These are phyloP conservation scores for Blastobasis lacticolella DNA, from an alignment of 2,888 invertebrate species.

Conservation along the genomic window DNA sequence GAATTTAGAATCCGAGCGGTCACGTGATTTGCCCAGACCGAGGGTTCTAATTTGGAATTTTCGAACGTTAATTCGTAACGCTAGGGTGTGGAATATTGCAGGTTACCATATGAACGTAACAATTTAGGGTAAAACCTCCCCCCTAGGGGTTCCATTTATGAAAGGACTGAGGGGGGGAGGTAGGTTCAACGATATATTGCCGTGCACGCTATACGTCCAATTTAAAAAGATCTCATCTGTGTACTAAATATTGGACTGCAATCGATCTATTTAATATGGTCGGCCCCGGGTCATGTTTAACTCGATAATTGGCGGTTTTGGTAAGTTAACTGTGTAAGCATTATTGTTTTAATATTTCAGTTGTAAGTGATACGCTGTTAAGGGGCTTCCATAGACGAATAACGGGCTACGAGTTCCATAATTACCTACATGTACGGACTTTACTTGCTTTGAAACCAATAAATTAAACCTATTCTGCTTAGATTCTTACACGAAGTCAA, in stretches of 20 bases:
- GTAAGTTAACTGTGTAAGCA: conserved; percentile 14
- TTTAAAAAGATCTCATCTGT: too few relatives aligned
- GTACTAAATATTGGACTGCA: too few relatives aligned
- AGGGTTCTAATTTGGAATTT: conserved; percentile 22
- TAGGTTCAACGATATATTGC: too few relatives aligned
- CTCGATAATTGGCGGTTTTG: conserved; percentile 15
- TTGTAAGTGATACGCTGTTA: conserved; percentile 11
- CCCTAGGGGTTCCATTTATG: conserved; percentile 1
- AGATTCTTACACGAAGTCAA: too few relatives aligned
- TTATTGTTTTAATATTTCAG: conserved; percentile 24
- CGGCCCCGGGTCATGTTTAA: conserved; percentile 16
- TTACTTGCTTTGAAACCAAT: too few relatives aligned
- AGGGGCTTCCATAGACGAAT: background rate
- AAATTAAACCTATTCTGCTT: too few relatives aligned
- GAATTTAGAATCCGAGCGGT: conserved; percentile 13
- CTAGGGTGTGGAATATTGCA: conserved; percentile 18
- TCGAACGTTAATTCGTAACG: conserved; percentile 19
- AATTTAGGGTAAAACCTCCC: too few relatives aligned
- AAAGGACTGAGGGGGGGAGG: conserved; percentile 9
- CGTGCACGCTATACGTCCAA: too few relatives aligned
- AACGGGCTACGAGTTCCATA: too few relatives aligned
- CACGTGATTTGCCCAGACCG: conserved; percentile 18
- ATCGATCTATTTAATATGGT: conserved; percentile 13
- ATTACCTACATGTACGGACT: too few relatives aligned
- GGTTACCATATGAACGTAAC: background rate